Evolutionary conservation across 1,140 invertebrate genomes (phyloP).

Genomic region (Euschistus heros): DNA sequence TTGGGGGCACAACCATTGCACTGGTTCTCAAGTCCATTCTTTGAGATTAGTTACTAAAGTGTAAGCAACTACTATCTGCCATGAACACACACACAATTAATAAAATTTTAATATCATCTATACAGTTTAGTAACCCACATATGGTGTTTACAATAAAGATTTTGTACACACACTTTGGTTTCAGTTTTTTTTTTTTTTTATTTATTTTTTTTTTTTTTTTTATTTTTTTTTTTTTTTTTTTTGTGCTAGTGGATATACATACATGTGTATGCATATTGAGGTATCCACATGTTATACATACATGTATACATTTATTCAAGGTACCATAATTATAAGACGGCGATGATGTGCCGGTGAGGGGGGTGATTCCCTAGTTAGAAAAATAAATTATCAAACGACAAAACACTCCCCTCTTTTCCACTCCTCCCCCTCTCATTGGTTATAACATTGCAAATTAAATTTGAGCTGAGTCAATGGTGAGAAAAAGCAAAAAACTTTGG

Average conservation of each 20-base stretch:
- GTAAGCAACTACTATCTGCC: slow-evolving; percentile 12
- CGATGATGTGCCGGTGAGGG: slow-evolving; percentile 5
- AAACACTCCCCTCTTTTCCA: slow-evolving; percentile 10
- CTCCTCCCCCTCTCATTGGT: slow-evolving; percentile 4
- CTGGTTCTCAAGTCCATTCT: slow-evolving; percentile 12
- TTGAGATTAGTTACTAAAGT: slow-evolving; percentile 11
- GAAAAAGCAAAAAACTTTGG: slow-evolving; percentile 13
- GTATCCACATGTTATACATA: slow-evolving; percentile 13
- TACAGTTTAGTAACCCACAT: slow-evolving; percentile 12
- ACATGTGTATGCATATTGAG: slow-evolving; percentile 10
- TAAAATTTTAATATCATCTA: slow-evolving; percentile 11
- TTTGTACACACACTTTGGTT: slow-evolving; percentile 17
- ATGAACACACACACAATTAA: slow-evolving; percentile 14
- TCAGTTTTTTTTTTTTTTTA: not conserved
- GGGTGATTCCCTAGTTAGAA: slow-evolving; percentile 14
- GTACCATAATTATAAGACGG: slow-evolving; percentile 1
- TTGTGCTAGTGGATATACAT: slow-evolving; percentile 16
- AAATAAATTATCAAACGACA: slow-evolving; percentile 18
- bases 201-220: slow-evolving; percentile 4
- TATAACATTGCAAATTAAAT: slow-evolving; percentile 11
- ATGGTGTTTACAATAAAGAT: slow-evolving; percentile 7
- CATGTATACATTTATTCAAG: slow-evolving; percentile 7
- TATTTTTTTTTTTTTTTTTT: not conserved
- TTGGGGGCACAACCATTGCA: slow-evolving; percentile 12
- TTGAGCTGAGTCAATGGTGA: slow-evolving; percentile 10